Conservation (phyloP, 1,140 invertebrate genomes). For the Ceratitis capitata region DNA sequence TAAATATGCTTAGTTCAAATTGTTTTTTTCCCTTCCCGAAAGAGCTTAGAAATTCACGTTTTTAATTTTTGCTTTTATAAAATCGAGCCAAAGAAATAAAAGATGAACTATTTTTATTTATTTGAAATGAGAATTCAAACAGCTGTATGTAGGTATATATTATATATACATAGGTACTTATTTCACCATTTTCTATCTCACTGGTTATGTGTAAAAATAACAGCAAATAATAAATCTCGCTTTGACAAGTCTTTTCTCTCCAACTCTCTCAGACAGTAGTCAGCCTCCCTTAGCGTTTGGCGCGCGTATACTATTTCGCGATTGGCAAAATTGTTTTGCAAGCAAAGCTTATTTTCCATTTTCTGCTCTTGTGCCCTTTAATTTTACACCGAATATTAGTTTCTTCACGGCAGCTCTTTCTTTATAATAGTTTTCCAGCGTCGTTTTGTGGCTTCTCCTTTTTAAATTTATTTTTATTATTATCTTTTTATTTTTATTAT, state of each 20-base stretch:
- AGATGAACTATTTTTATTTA: neutral
- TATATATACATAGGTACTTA: neutral
- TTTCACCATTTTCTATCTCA: neutral
- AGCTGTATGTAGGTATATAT: too few relatives aligned
- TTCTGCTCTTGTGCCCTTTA: neutral
- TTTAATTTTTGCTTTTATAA: neutral
- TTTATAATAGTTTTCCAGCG: neutral
- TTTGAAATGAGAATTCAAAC: neutral
- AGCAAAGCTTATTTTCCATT: neutral
- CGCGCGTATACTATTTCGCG: neutral
- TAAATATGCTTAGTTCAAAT: too few relatives aligned
- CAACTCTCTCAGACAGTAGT: neutral
- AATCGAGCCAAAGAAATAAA: neutral
- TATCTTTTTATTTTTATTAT: too few relatives aligned
- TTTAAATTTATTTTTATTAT: too few relatives aligned
- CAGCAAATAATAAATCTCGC: slow-evolving; percentile 5
- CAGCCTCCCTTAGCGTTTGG: neutral
- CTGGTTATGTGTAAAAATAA: neutral
- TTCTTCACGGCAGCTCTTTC: neutral
- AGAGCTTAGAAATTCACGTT: neutral
- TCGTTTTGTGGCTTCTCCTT: neutral
- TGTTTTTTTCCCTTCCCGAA: too few relatives aligned
- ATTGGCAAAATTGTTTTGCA: neutral
- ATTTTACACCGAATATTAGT: slow-evolving; percentile 1
- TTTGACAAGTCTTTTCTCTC: neutral